Evolutionary conservation across 2,113 vertebrate genomes (phyloP).

Genomic region (Sardina pilchardus): DNA sequence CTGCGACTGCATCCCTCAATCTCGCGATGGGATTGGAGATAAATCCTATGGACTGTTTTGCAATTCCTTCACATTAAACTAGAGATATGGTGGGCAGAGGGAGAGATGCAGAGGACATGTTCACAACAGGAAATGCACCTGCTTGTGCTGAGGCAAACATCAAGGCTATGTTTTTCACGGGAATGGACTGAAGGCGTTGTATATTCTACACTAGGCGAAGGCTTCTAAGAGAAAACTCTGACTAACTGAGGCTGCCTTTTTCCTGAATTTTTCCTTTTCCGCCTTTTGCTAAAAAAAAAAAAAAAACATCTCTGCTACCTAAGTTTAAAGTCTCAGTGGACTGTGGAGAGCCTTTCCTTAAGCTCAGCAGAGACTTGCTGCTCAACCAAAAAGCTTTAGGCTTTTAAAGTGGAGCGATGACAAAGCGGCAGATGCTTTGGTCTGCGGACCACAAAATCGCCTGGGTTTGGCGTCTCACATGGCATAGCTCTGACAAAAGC

Average conservation of each 20-base stretch:
- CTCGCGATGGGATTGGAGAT: constrained; percentile 11
- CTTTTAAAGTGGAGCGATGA: constrained; percentile 17
- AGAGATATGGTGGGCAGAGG: neutral
- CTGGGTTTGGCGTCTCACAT: neutral
- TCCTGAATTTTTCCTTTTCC: neutral
- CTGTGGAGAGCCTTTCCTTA: neutral
- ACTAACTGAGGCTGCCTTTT: neutral
- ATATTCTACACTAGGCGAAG: neutral
- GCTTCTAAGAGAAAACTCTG: neutral
- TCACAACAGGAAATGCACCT: neutral
- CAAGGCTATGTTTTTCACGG: neutral
- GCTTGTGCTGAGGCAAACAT: neutral
- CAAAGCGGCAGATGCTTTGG: constrained; percentile 28
- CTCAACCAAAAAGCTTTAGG: constrained; percentile 11
- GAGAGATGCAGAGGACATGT: neutral
- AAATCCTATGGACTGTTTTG: constrained; percentile 19
- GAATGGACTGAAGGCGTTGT: neutral
- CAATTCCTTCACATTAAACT: neutral
- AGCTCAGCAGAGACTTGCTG: neutral
- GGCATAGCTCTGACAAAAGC: constrained; percentile 30
- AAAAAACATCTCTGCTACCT: neutral
- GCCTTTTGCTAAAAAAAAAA: constrained; percentile 6
- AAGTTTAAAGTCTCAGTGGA: neutral
- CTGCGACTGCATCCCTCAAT: constrained; percentile 17
- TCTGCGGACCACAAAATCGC: constrained; percentile 35